Conservation (phyloP, 1,140 invertebrate genomes). For the Ips typographus region DNA sequence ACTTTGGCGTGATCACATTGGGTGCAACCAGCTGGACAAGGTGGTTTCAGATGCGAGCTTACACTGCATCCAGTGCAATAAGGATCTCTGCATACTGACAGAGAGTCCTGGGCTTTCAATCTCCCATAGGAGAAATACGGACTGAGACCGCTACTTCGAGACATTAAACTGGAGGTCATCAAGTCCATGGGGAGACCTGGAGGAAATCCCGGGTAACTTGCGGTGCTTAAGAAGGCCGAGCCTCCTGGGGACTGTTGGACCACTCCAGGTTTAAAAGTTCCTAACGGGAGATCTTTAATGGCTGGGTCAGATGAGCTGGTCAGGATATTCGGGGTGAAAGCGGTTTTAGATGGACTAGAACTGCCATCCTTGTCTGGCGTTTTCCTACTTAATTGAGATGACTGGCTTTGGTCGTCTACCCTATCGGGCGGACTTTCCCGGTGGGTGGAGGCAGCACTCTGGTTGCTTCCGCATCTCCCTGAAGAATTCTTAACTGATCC, state of each 20-base stretch:
- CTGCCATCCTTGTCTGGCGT: conserved; percentile 51
- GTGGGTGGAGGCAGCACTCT: conserved; percentile 62
- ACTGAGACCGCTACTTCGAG: conserved; percentile 64
- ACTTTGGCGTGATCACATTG: conserved; percentile 82
- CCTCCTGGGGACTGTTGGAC: conserved; percentile 55
- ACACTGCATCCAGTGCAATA: conserved; percentile 89
- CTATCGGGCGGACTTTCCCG: conserved; percentile 55
- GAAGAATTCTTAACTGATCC: conserved; percentile 52
- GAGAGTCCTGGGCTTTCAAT: conserved; percentile 61
- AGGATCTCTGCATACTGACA: conserved; percentile 83
- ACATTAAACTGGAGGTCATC: conserved; percentile 71
- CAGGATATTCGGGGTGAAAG: conserved; percentile 57
- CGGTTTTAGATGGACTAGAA: conserved; percentile 51
- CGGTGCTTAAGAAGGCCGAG: conserved; percentile 58
- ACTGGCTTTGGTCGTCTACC: conserved; percentile 34
- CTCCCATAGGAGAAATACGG: conserved; percentile 73
- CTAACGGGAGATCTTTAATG: conserved; percentile 64
- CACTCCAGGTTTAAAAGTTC: conserved; percentile 64
- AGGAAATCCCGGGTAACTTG: conserved; percentile 52
- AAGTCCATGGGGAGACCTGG: conserved; percentile 64
- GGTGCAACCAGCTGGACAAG: conserved; percentile 83
- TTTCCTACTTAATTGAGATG: neutral
- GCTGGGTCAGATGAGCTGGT: conserved; percentile 58
- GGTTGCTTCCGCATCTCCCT: conserved; percentile 61
- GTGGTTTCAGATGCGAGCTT: conserved; percentile 72